A percentile compares a stretch with the other conserved stretches of the same genome.
Conservation (phyloP, 2,797 vertebrate genomes). For the Argentina silus region DNA sequence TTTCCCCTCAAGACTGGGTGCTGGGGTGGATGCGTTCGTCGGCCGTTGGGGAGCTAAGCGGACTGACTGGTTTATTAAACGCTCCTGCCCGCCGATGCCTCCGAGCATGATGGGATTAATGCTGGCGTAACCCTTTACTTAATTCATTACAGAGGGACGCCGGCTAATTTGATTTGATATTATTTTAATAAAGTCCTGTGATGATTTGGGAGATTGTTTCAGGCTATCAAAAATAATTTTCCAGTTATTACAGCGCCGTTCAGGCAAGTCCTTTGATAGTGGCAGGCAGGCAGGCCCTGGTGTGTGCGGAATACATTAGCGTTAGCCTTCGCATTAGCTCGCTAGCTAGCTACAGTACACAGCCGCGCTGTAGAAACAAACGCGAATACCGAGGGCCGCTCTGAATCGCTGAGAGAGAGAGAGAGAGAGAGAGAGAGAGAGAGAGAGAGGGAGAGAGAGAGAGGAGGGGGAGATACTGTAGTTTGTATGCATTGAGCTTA, state of each 20-base stretch:
- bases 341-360: neutral
- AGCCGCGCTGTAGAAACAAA: neutral
- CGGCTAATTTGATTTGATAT: constrained; percentile 99
- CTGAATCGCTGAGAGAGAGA: constrained; percentile 55
- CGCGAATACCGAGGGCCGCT: neutral
- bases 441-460: constrained; percentile 54
- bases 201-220: constrained; percentile 99
- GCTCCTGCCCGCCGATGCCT: constrained; percentile 94
- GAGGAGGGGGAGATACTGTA: constrained; percentile 48
- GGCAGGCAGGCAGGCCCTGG: constrained; percentile 86
- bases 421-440: constrained; percentile 43
- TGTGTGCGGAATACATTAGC: constrained; percentile 98
- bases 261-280: constrained; percentile 99
- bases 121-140: constrained; percentile 99
- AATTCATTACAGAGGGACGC: constrained; percentile 97
- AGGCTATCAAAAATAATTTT: constrained; percentile 99
- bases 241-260: constrained; percentile 98
- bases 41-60: constrained; percentile 81
- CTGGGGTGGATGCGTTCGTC: constrained; percentile 66
- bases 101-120: constrained; percentile 99
- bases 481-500: constrained; percentile 94
- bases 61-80: constrained; percentile 99
- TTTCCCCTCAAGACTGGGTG: constrained; percentile 78
- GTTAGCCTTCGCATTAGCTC: constrained; percentile 79
- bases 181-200: constrained; percentile 99